phyloP scores from a whole-genome alignment of 2,888 invertebrate species.

The Bembecia ichneumoniformis region DNA sequence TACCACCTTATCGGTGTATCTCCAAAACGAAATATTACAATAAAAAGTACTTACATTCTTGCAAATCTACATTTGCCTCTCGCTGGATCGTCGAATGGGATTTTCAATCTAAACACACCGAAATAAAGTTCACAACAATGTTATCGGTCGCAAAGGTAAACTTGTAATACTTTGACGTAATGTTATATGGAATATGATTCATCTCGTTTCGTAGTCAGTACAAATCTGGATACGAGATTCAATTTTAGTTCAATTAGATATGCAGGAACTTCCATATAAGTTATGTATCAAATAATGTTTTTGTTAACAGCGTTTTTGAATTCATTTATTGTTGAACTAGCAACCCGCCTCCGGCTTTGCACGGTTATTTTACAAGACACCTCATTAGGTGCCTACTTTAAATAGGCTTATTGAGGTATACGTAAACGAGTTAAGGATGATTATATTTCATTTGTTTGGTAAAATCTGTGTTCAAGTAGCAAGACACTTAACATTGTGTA shows the following conservation, averaged over 20 bases:
- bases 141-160: slow-evolving; percentile 23
- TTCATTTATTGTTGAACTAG: too few relatives aligned
- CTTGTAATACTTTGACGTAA: slow-evolving; percentile 46
- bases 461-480: too few relatives aligned
- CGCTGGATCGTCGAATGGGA: slow-evolving; percentile 17
- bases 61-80: slow-evolving; percentile 11
- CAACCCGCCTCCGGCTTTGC: too few relatives aligned
- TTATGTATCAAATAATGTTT: slow-evolving; percentile 30
- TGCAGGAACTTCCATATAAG: slow-evolving; percentile 45
- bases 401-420: too few relatives aligned
- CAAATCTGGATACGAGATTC: slow-evolving; percentile 55
- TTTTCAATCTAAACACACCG: slow-evolving; percentile 30
- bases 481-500: too few relatives aligned
- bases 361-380: too few relatives aligned
- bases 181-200: slow-evolving; percentile 53
- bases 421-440: too few relatives aligned
- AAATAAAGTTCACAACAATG: slow-evolving; percentile 25
- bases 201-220: slow-evolving; percentile 40
- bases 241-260: slow-evolving; percentile 63
- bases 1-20: slow-evolving; percentile 50
- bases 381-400: too few relatives aligned
- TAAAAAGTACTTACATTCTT: slow-evolving; percentile 42
- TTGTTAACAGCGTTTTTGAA: slow-evolving; percentile 3
- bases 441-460: too few relatives aligned
- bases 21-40: slow-evolving; percentile 51